phyloP scores from a whole-genome alignment of 2,888 invertebrate species.

The Cordilura impudica region DNA sequence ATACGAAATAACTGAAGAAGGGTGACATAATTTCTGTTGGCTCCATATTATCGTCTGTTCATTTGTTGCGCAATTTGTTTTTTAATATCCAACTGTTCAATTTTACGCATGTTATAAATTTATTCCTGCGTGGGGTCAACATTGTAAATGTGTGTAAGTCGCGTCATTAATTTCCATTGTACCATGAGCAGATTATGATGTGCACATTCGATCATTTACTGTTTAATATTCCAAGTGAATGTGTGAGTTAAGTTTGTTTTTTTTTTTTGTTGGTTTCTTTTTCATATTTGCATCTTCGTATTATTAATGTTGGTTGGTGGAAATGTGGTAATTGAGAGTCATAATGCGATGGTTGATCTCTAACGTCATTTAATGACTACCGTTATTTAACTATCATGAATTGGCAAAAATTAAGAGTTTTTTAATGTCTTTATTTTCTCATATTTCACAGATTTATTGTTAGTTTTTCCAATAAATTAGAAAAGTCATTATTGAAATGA shows the following conservation, averaged over 20 bases:
- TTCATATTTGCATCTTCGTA: conserved; percentile 31
- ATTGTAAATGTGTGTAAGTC: not conserved
- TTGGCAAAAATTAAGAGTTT: conserved; percentile 12
- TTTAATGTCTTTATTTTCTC: conserved; percentile 27
- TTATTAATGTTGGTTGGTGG: not conserved
- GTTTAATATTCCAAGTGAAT: conserved; percentile 15
- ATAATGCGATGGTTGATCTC: conserved; percentile 17
- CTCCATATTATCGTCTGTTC: not conserved
- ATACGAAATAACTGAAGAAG: not conserved
- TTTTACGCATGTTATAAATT: not conserved
- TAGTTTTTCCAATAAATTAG: not conserved
- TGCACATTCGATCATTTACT: conserved; percentile 14
- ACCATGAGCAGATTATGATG: conserved; percentile 25
- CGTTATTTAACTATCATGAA: conserved; percentile 36
- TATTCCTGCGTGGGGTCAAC: conserved; percentile 49
- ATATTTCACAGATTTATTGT: conserved; percentile 20
- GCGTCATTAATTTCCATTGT: conserved; percentile 50
- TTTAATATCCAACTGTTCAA: conserved; percentile 22
- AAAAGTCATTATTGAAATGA: not conserved
- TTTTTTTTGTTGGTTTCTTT: not conserved
- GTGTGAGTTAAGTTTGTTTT: not conserved
- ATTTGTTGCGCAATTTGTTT: conserved; percentile 9
- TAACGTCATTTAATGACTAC: conserved; percentile 9
- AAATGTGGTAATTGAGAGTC: conserved; percentile 40
- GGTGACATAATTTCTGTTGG: not conserved